These are phyloP conservation scores for Etheostoma cragini DNA, from an alignment of 2,113 vertebrate genomes.

Conservation along the genomic window DNA sequence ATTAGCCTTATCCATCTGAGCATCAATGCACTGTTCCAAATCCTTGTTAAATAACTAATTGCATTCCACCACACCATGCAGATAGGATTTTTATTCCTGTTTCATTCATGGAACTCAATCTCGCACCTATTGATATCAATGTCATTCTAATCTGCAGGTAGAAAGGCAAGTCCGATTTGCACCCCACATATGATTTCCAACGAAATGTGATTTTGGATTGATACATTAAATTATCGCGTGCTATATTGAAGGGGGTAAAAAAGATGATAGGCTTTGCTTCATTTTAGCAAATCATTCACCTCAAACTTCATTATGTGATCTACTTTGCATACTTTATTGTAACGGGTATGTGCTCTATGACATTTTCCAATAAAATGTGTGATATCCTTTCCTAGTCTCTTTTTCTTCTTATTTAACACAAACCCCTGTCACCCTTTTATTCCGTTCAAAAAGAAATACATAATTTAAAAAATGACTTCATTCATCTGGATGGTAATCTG, in stretches of 20 bases:
- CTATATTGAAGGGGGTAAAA: conserved; percentile 27
- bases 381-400: conserved; percentile 53
- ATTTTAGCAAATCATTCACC: conserved; percentile 58
- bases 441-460: conserved; percentile 2
- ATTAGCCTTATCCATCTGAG: conserved; percentile 53
- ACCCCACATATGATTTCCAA: conserved; percentile 47
- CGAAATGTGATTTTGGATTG: conserved; percentile 66
- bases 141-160: conserved; percentile 64
- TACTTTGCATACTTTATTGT: conserved; percentile 74
- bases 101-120: conserved; percentile 62
- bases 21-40: conserved; percentile 56
- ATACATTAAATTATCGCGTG: conserved; percentile 64
- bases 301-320: conserved; percentile 66
- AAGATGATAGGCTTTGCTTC: conserved; percentile 35
- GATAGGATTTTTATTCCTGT: conserved; percentile 49
- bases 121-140: conserved; percentile 44
- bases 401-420: conserved; percentile 44
- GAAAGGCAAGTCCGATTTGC: conserved; percentile 32
- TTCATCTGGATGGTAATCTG: conserved; percentile 11
- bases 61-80: conserved; percentile 40
- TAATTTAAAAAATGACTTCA: conserved; percentile 21
- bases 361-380: conserved; percentile 75
- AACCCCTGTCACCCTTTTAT: background rate
- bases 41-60: conserved; percentile 62
- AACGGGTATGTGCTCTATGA: conserved; percentile 57